Base-by-base conservation (phyloP, 2,113 vertebrate species). In the Laticauda laticaudata region DNA sequence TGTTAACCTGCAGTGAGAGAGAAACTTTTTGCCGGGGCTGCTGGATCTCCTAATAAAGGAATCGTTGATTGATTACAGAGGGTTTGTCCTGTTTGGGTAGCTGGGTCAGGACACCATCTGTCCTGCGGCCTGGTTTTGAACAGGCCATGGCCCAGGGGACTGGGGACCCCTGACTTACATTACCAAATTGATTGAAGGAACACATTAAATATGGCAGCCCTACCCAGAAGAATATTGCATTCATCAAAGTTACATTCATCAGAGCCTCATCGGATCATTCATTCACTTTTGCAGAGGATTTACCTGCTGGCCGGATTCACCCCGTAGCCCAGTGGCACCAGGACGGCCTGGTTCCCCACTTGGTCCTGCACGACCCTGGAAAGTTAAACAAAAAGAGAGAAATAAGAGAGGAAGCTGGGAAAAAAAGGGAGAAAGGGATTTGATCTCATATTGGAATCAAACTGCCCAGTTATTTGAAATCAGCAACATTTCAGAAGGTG, bases 271-370 rank as follows among this genome's bases (percentile, higher is more conserved):
- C 7, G n/a, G 14, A 0, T 48, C 26, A 43, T 10, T 26, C 4
- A 1, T 43, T 45, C 12, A 8, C 14, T 59, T 86, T 34, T 29
- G 9, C 1, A 23, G 90, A 48, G 39, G 2, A 96, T 99, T 98
- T 97, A 99, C 99, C 98, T 98, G 97, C 92, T 99, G 98, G 0
- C 99, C 99, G 39, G 98, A 94, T 34, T 97, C 98, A 9, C 99
- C 99, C 90, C 99, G 98, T 95, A 99, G 97, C 95, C 99, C 99
- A 2, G 99, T 99, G 0, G 99, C 98, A 20, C 99, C 99, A 0
- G 99, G 98, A 91, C 99, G 98, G 54, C 99, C 99, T 0, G 98
- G 97, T 64, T 99, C 99, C 0, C 99, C 99, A 2, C 98, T 93
- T 92, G 96, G 98, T 93, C 99, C 99, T 95, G 98, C 98, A 56